phyloP scores from a whole-genome alignment of 2,888 invertebrate genomes.

The Diadegma fenestrale region DNA sequence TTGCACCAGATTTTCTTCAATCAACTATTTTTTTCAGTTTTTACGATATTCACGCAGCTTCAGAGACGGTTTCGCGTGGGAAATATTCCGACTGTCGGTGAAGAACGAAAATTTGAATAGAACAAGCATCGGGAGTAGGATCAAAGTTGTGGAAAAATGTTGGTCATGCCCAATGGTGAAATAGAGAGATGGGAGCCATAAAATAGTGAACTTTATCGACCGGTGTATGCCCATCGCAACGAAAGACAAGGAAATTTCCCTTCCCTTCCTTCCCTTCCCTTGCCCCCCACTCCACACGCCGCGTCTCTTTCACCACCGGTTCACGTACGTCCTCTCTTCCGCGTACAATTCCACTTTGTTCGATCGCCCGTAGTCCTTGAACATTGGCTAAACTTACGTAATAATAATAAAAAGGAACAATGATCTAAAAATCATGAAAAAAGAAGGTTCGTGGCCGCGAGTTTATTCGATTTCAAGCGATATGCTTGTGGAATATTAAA shows the following conservation, averaged over 20 bases:
- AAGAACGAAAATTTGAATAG: not conserved
- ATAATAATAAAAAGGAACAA: slow-evolving; percentile 32
- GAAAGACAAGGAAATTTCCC: slow-evolving; percentile 55
- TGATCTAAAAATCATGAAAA: not conserved
- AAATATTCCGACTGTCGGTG: not conserved
- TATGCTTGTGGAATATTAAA: slow-evolving; percentile 31
- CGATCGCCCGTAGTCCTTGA: slow-evolving; percentile 51
- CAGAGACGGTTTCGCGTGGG: not conserved
- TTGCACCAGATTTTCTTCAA: not conserved
- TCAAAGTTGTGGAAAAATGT: not conserved
- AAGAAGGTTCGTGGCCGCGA: not conserved
- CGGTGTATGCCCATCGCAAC: slow-evolving; percentile 49
- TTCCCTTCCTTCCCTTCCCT: not conserved
- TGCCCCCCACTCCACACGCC: not conserved
- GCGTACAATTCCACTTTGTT: slow-evolving; percentile 24
- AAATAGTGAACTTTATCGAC: slow-evolving; percentile 54
- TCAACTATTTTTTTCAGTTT: not conserved
- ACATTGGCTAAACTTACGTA: slow-evolving; percentile 51
- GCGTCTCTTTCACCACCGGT: slow-evolving; percentile 13
- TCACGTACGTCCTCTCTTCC: slow-evolving; percentile 23
- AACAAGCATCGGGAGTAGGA: not conserved
- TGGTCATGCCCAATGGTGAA: slow-evolving; percentile 8
- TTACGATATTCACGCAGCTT: too few relatives aligned
- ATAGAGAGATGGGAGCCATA: slow-evolving; percentile 51
- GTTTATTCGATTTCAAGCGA: not conserved